These are phyloP conservation scores for Andrena haemorrhoa DNA, from an alignment of 2,888 invertebrate species.

Conservation along the genomic window DNA sequence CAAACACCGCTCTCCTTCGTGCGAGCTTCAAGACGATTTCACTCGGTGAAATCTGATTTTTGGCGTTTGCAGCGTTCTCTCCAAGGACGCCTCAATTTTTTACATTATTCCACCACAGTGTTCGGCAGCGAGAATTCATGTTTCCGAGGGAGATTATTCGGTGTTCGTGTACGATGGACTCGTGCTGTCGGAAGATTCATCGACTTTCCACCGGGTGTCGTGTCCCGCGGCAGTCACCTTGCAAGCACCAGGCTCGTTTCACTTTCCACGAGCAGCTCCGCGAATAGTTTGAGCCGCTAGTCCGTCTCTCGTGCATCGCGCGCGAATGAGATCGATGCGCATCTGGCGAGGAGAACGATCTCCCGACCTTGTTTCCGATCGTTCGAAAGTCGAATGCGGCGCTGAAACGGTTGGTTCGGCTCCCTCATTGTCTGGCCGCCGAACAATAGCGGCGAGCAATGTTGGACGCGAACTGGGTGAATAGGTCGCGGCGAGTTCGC, in stretches of 20 bases:
- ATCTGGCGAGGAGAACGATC: conserved; percentile 16
- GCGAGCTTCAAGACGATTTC: no score
- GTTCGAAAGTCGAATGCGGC: conserved; percentile 51
- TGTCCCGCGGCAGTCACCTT: not conserved
- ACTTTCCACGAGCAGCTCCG: conserved; percentile 41
- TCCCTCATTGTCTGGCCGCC: conserved; percentile 47
- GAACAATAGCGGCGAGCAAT: conserved; percentile 64
- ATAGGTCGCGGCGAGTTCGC: conserved; percentile 70
- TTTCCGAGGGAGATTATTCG: not conserved
- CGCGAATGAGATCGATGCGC: conserved; percentile 22
- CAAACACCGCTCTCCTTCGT: no score
- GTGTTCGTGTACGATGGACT: no score
- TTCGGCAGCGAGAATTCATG: no score
- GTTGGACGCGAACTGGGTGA: conserved; percentile 74
- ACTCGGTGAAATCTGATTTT: no score
- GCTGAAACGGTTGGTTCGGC: conserved; percentile 25
- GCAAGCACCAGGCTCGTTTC: conserved; percentile 19
- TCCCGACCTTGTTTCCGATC: conserved; percentile 41
- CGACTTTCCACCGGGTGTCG: not conserved
- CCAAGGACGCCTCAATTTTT: no score
- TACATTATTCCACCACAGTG: no score
- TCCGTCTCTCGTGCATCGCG: not conserved
- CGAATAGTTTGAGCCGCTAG: conserved; percentile 11
- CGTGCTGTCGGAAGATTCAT: conserved; percentile 12
- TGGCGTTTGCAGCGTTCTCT: no score